phyloP scores from a whole-genome alignment of 2,113 vertebrate genomes.

The Aegotheles bennettii region DNA sequence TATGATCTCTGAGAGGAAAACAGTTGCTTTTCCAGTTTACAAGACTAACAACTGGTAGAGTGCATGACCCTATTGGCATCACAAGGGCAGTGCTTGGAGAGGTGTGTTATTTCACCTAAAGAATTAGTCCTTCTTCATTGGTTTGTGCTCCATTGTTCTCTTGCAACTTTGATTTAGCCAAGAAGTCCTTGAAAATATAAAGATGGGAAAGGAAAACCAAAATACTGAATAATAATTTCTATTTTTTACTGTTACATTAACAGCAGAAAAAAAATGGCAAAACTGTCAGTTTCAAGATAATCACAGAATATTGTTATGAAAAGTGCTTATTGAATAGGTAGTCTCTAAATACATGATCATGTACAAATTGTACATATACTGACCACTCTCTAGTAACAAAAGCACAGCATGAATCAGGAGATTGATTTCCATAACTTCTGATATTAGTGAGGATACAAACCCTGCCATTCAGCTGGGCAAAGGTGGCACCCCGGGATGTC shows the following conservation, averaged over 20 bases:
- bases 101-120: not conserved
- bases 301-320: not conserved
- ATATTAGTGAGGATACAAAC: not conserved
- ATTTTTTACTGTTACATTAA: not conserved
- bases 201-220: not conserved
- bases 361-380: not conserved
- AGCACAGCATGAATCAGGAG: not conserved
- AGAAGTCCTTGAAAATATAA: not conserved
- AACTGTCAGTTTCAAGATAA: not conserved
- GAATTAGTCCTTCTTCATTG: not conserved
- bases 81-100: not conserved
- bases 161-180: not conserved
- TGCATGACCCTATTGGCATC: not conserved
- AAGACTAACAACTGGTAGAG: not conserved
- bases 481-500: not conserved
- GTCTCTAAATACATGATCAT: not conserved
- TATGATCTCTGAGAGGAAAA: not conserved
- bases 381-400: not conserved
- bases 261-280: not conserved
- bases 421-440: not conserved
- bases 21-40: not conserved
- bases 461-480: not conserved
- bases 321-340: not conserved
- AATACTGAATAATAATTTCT: not conserved
- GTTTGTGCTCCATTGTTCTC: not conserved